These are phyloP conservation scores for Diplogasteroides magnus DNA, from an alignment of 1,140 invertebrate species.

Conservation along the genomic window DNA sequence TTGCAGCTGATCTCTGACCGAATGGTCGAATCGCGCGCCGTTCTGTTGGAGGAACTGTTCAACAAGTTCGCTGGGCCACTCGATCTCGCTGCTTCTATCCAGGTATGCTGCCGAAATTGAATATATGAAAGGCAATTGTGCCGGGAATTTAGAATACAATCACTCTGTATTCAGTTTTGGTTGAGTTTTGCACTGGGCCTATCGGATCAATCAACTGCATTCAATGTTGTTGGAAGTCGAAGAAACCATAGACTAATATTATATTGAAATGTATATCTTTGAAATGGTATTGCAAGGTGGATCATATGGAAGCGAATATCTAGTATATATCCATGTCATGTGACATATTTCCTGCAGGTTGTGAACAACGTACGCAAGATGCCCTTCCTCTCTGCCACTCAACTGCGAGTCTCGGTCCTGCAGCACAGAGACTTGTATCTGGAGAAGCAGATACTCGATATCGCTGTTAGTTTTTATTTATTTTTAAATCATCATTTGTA, in stretches of 20 bases:
- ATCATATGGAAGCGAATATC: too few relatives aligned
- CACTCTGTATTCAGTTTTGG: too few relatives aligned
- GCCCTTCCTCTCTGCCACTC: slow-evolving; percentile 49
- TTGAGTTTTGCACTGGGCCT: too few relatives aligned
- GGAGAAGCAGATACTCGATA: slow-evolving; percentile 44
- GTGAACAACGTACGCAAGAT: slow-evolving; percentile 55
- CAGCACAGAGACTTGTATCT: slow-evolving; percentile 53
- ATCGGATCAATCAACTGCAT: too few relatives aligned
- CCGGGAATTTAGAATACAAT: too few relatives aligned
- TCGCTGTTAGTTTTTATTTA: slow-evolving; percentile 45
- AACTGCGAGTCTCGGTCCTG: slow-evolving; percentile 49
- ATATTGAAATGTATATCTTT: too few relatives aligned
- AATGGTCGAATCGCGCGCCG: slow-evolving; percentile 47
- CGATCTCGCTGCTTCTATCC: slow-evolving; percentile 47
- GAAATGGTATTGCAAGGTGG: too few relatives aligned
- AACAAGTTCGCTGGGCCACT: slow-evolving; percentile 51
- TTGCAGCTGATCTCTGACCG: slow-evolving; percentile 41
- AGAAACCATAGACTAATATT: too few relatives aligned
- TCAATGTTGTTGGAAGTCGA: too few relatives aligned
- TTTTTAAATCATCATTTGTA: too few relatives aligned
- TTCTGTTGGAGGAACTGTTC: slow-evolving; percentile 50
- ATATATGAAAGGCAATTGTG: too few relatives aligned
- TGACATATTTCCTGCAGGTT: slow-evolving; percentile 13
- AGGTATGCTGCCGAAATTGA: slow-evolving; percentile 28
- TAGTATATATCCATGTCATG: too few relatives aligned